Evolutionary conservation across 2,888 invertebrate species (phyloP).

Genomic region (Spilarctia lutea): DNA sequence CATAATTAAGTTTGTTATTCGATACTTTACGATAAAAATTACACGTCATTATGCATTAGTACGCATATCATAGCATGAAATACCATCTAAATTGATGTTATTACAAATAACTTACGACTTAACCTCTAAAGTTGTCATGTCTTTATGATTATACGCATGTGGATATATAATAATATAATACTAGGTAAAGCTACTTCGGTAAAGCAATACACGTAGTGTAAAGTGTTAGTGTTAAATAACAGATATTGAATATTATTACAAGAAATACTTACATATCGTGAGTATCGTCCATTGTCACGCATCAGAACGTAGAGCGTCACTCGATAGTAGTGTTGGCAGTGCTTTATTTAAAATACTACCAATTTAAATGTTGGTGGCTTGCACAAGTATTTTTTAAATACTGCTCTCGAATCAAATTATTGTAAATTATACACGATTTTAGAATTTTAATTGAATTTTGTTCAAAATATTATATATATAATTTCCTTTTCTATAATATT

Average conservation of each 20-base stretch:
- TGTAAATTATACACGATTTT: background rate
- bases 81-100: background rate
- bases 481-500: too few species aligned
- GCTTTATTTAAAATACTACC: conserved; percentile 3
- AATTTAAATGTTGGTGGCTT: background rate
- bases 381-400: background rate
- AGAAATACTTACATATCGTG: conserved; percentile 39
- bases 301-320: conserved; percentile 18
- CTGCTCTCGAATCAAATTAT: background rate
- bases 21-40: background rate
- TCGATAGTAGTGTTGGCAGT: conserved; percentile 33
- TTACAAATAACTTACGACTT: background rate
- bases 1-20: background rate
- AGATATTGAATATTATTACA: conserved; percentile 30
- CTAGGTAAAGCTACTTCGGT: background rate
- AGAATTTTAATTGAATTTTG: too few species aligned
- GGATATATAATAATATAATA: background rate
- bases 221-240: conserved; percentile 18
- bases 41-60: background rate
- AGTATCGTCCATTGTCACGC: conserved; percentile 17
- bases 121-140: background rate
- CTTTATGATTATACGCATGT: background rate
- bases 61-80: background rate
- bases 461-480: too few species aligned
- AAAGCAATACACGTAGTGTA: background rate